These are phyloP conservation scores for Metopolophium dirhodum DNA, from an alignment of 1,140 invertebrate species.

Conservation along the genomic window DNA sequence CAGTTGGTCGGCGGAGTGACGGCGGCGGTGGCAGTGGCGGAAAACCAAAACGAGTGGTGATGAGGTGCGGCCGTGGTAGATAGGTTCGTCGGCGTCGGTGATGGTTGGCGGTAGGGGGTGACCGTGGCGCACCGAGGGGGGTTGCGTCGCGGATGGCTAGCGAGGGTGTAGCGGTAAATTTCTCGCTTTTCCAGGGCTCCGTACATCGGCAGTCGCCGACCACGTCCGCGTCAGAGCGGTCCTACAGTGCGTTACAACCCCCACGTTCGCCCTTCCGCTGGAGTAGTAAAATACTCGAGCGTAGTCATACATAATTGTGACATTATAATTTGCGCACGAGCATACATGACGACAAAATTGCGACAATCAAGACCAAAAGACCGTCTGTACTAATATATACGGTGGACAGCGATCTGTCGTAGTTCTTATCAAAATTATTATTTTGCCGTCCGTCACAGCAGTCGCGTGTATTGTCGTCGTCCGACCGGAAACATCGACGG, in stretches of 20 bases:
- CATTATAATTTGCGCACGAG: neutral
- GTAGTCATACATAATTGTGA: too few species aligned
- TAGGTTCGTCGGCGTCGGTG: neutral
- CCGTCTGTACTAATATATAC: neutral
- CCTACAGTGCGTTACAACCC: constrained; percentile 8
- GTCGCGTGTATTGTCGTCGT: neutral
- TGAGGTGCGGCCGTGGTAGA: neutral
- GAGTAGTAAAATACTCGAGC: neutral
- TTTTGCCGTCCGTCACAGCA: neutral
- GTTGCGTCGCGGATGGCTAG: neutral
- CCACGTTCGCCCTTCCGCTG: neutral
- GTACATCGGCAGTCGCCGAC: constrained; percentile 43
- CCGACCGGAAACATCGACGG: constrained; percentile 55
- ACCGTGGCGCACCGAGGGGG: neutral
- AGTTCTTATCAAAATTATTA: neutral
- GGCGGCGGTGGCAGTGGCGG: neutral
- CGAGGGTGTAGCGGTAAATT: constrained; percentile 16
- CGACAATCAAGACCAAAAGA: neutral
- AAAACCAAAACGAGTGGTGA: neutral
- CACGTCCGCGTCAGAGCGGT: constrained; percentile 52
- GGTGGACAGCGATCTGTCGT: neutral
- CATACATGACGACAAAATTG: neutral
- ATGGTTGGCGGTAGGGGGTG: neutral
- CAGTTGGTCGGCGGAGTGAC: neutral
- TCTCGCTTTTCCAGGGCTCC: constrained; percentile 51